Percentiles rank a stretch among this genome's conserved stretches.
phyloP scores from a whole-genome alignment of 2,888 invertebrate species.

The Dinocampus coccinellae region DNA sequence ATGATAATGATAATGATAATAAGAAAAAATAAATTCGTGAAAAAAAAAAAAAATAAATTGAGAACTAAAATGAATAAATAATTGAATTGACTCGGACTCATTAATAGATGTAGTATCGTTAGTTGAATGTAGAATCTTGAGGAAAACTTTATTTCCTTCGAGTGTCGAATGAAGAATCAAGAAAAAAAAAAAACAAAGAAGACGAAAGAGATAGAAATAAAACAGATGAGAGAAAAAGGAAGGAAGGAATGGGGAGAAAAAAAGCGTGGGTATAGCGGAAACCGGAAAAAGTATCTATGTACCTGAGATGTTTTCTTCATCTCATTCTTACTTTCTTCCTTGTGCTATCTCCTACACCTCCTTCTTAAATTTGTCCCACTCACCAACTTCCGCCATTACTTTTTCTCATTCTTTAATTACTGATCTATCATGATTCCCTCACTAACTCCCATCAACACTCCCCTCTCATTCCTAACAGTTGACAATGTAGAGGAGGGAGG shows the following conservation, averaged over 20 bases:
- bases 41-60: neutral
- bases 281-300: neutral
- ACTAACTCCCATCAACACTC: too few species aligned
- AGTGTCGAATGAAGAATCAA: neutral
- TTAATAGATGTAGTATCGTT: neutral
- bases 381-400: slow-evolving; percentile 1
- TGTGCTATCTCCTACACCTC: neutral
- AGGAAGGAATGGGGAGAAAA: too few species aligned
- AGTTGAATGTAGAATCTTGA: neutral
- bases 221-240: too few species aligned
- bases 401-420: neutral
- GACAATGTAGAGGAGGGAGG: neutral
- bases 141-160: neutral
- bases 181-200: neutral
- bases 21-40: too few species aligned
- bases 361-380: neutral
- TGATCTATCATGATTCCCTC: neutral
- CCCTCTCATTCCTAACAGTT: too few species aligned
- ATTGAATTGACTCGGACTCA: neutral
- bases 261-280: neutral
- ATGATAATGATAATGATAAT: too few species aligned
- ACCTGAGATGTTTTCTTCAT: neutral
- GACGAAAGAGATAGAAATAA: too few species aligned
- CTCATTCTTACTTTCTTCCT: neutral
- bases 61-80: neutral